Percentiles rank a stretch among this genome's conserved stretches.
These are phyloP conservation scores for Trachymyrmex septentrionalis DNA, from an alignment of 1,140 invertebrate genomes.

Conservation along the genomic window DNA sequence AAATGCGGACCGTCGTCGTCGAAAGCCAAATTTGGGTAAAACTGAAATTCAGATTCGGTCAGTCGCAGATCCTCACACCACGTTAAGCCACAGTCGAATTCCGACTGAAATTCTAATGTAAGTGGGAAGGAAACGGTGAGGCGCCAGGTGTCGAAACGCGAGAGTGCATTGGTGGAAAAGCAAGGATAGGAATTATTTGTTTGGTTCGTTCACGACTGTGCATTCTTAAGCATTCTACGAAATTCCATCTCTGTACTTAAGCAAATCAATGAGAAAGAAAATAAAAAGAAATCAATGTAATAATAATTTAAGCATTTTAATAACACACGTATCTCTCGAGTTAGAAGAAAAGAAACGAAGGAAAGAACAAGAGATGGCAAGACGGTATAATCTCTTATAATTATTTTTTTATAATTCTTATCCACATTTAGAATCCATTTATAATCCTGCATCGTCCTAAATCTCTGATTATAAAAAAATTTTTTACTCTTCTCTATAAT, in stretches of 20 bases:
- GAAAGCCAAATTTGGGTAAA: conserved; percentile 59
- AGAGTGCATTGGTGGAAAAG: background rate
- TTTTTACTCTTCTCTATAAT: background rate
- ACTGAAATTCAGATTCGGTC: conserved; percentile 62
- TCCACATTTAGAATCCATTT: background rate
- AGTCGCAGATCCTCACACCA: conserved; percentile 13
- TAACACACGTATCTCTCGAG: background rate
- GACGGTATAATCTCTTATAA: background rate
- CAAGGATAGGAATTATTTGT: conserved; percentile 32
- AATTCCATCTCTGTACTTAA: background rate
- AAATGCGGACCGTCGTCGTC: conserved; percentile 33
- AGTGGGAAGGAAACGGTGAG: conserved; percentile 44
- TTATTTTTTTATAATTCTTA: conserved; percentile 8
- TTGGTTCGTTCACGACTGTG: conserved; percentile 4
- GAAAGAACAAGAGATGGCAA: background rate
- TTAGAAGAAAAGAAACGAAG: background rate
- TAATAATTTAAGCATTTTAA: conserved; percentile 1
- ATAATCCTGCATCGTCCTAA: background rate
- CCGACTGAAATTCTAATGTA: conserved; percentile 60
- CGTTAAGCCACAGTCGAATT: conserved; percentile 49
- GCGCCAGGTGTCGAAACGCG: conserved; percentile 41
- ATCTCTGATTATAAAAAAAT: background rate
- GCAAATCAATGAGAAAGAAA: background rate
- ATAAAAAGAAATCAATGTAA: background rate
- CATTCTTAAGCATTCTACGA: background rate